These are phyloP conservation scores for Hiodon tergisus DNA, from an alignment of 2,113 vertebrate genomes.

Conservation along the genomic window DNA sequence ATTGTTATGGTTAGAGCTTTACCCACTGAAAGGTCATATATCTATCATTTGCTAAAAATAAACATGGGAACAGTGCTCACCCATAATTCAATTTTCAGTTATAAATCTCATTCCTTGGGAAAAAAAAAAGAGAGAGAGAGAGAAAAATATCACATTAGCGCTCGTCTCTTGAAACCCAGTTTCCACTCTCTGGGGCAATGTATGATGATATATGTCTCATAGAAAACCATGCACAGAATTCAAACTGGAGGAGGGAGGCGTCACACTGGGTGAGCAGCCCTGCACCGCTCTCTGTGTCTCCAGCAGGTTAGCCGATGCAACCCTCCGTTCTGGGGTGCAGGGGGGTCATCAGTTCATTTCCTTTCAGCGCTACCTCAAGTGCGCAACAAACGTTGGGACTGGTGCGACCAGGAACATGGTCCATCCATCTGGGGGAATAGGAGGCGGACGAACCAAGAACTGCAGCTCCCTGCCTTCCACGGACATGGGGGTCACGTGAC, in stretches of 20 bases:
- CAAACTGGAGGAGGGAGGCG: not conserved
- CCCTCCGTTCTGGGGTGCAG: too few relatives aligned
- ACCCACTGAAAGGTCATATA: constrained; percentile 21
- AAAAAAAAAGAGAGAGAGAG: constrained; percentile 21
- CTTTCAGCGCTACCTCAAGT: too few relatives aligned
- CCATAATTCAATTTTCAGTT: constrained; percentile 19
- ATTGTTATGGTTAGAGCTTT: constrained; percentile 15
- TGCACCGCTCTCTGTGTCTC: too few relatives aligned
- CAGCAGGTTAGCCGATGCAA: too few relatives aligned
- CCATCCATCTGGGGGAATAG: too few relatives aligned
- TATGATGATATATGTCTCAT: constrained; percentile 8
- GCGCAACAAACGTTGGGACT: too few relatives aligned
- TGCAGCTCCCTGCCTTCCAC: too few relatives aligned
- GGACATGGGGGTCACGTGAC: too few relatives aligned
- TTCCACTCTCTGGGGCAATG: constrained; percentile 11
- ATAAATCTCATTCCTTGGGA: constrained; percentile 31
- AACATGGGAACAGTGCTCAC: not conserved
- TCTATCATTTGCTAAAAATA: constrained; percentile 21
- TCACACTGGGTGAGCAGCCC: not conserved
- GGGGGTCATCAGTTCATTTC: too few relatives aligned
- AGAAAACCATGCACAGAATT: not conserved
- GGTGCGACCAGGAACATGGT: too few relatives aligned
- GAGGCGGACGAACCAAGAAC: too few relatives aligned
- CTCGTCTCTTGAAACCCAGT: constrained; percentile 22
- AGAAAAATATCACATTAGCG: too few relatives aligned